Percentiles rank a stretch among this genome's conserved stretches.
These are phyloP conservation scores for Oedothorax gibbosus DNA, from an alignment of 1,140 invertebrate species.

Conservation along the genomic window DNA sequence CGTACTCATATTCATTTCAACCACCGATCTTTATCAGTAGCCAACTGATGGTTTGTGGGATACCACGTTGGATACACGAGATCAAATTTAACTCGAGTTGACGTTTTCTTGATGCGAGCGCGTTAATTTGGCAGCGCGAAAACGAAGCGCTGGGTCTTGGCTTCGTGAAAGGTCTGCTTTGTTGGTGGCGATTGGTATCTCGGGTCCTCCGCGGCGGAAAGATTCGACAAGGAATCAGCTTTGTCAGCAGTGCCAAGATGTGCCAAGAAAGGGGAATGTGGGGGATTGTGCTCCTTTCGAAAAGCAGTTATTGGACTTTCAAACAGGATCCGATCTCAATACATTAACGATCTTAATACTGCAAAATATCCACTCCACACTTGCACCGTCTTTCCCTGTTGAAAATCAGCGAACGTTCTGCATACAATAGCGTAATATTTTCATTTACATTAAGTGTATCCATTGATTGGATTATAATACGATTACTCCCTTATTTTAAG, in stretches of 20 bases:
- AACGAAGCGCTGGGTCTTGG: background rate
- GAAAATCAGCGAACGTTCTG: too few species aligned
- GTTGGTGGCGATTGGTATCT: slow-evolving; percentile 8
- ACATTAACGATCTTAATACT: too few species aligned
- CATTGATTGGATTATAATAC: too few species aligned
- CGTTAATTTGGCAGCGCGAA: slow-evolving; percentile 44
- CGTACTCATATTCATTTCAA: slow-evolving; percentile 41
- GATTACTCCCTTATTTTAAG: too few species aligned
- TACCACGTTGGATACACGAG: background rate
- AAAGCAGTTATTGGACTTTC: too few species aligned
- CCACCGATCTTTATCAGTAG: slow-evolving; percentile 40
- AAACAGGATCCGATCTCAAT: too few species aligned
- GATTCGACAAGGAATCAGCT: slow-evolving; percentile 9
- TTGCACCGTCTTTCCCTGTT: too few species aligned
- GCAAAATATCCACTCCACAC: too few species aligned
- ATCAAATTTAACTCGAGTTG: slow-evolving; percentile 33
- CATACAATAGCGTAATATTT: too few species aligned
- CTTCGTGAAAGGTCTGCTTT: slow-evolving; percentile 22
- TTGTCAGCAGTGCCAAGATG: slow-evolving; percentile 29
- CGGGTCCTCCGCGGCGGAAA: background rate
- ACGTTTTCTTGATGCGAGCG: slow-evolving; percentile 18
- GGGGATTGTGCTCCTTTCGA: too few species aligned
- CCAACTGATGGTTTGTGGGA: slow-evolving; percentile 11
- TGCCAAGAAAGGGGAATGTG: slow-evolving; percentile 9
- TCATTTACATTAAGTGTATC: too few species aligned